Evolutionary conservation across 1,140 invertebrate genomes (phyloP), one percentile per base, ranked within the genome.

Genomic region (Aricia agestis): DNA sequence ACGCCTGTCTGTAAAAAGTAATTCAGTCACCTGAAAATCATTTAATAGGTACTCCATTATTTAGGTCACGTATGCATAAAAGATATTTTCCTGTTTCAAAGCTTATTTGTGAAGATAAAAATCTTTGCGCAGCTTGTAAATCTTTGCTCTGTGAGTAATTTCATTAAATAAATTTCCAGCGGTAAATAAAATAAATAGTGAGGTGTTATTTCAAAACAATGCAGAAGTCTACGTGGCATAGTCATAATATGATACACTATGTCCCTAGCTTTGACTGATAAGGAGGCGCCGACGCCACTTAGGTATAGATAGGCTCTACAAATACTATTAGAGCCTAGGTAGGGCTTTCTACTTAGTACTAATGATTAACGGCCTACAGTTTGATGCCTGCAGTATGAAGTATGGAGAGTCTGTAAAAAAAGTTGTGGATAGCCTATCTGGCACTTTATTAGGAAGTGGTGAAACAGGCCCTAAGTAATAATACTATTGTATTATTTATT

Each of bases 201-300:
- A 74, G 68, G 19, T 63, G 18, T 57, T 63, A 75, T 76, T 78
- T 74, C 75, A 77, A 78, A 79, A 78, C 76, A 79, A 80, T 77
- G 74, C 71, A 68, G 65, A 67, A 75, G 74, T 78, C 78, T 76
- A 61, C 69, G 67, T 69, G 73, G 32, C 13, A 52, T 52, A 15
- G 7, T 1, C 25, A 25, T 25, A 2, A 25, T 25, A 25, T 3
- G 3, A 52, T 9, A 11, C 59, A 11, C 18, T 74, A 76, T 72
- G 79, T 77, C 80, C 83, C 77, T 83, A 83, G 76, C 81, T 83
- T 80, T 85, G 82, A 82, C 81, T 82, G 81, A 84, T 83, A 82
- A 82, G 69, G 42, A 19, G 66, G 70, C 74, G 74, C 71, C 76
- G 72, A 42, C 18, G 57, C 59, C 18, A 58, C 57, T 5, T 19